Evolutionary conservation across 2,888 invertebrate genomes (phyloP).

Genomic region (Molanna angustata): DNA sequence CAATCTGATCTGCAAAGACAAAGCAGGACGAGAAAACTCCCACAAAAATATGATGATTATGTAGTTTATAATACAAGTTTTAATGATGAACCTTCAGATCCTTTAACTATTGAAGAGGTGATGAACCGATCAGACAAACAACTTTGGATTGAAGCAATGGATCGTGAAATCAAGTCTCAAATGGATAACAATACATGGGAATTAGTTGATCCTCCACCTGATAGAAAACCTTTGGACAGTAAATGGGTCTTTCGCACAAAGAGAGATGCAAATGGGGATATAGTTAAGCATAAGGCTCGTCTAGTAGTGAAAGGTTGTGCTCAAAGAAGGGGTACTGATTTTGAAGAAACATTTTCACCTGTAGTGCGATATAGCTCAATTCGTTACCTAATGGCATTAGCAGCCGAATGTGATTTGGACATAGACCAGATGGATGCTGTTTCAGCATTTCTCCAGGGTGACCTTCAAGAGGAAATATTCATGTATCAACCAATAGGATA

Average conservation of each 20-base stretch:
- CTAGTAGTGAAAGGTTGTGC: conserved; percentile 3
- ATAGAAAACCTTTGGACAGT: background rate
- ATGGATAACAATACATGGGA: background rate
- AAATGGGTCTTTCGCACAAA: conserved; percentile 2
- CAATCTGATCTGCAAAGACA: too few relatives aligned
- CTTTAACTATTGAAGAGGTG: too few relatives aligned
- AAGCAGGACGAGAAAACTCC: too few relatives aligned
- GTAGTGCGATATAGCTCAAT: background rate
- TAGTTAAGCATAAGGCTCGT: background rate
- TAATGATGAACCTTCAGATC: too few relatives aligned
- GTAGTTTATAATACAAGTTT: too few relatives aligned
- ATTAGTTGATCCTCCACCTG: background rate
- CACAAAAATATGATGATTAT: too few relatives aligned
- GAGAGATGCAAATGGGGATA: background rate
- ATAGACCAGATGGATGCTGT: conserved; percentile 1
- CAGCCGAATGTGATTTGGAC: background rate
- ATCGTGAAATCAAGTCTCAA: background rate
- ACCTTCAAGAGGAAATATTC: background rate
- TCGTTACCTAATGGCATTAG: background rate
- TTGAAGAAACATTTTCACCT: conserved; percentile 4
- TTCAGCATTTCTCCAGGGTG: background rate
- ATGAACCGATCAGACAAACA: too few relatives aligned
- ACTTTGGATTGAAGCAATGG: conserved; percentile 1
- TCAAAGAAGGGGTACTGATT: background rate
- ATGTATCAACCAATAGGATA: too few relatives aligned